Conservation (phyloP, 2,113 vertebrate genomes). For the Alligator mississippiensis region DNA sequence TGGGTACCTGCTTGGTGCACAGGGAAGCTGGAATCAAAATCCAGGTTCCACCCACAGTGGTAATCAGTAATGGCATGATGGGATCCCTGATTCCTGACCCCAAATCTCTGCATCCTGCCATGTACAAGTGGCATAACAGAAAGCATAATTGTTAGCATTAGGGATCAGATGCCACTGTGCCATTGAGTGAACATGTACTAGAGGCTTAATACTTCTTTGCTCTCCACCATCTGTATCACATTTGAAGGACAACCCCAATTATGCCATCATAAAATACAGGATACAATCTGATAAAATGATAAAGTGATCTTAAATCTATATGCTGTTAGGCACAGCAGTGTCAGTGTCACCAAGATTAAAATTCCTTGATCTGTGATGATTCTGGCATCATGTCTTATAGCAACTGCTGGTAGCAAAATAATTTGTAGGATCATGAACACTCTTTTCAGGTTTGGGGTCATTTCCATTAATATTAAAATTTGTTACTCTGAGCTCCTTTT, state of each 20-base stretch:
- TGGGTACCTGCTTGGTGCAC: no score
- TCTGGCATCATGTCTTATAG: slow-evolving; percentile 26
- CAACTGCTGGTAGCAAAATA: slow-evolving; percentile 41
- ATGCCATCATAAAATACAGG: slow-evolving; percentile 65
- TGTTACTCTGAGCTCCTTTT: slow-evolving; percentile 53
- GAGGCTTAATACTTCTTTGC: slow-evolving; percentile 67
- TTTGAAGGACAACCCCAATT: slow-evolving; percentile 73
- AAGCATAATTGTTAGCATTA: no score
- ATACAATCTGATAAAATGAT: slow-evolving; percentile 67
- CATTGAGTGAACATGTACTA: no score
- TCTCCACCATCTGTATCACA: slow-evolving; percentile 56
- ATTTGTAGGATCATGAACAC: slow-evolving; percentile 13
- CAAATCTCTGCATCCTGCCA: no score
- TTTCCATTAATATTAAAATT: slow-evolving; percentile 55
- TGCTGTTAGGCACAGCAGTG: slow-evolving; percentile 13
- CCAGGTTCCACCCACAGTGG: no score
- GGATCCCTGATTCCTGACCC: no score
- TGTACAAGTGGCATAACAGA: no score
- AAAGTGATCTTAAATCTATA: slow-evolving; percentile 51
- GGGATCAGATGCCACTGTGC: no score
- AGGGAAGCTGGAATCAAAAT: no score
- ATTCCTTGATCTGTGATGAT: no score
- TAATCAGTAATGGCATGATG: no score
- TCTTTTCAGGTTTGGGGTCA: background rate
- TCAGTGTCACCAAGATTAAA: background rate